Percentiles rank a stretch among this genome's conserved stretches.
phyloP scores from a whole-genome alignment of 2,888 invertebrate genomes.

The Oscheius sp. region DNA sequence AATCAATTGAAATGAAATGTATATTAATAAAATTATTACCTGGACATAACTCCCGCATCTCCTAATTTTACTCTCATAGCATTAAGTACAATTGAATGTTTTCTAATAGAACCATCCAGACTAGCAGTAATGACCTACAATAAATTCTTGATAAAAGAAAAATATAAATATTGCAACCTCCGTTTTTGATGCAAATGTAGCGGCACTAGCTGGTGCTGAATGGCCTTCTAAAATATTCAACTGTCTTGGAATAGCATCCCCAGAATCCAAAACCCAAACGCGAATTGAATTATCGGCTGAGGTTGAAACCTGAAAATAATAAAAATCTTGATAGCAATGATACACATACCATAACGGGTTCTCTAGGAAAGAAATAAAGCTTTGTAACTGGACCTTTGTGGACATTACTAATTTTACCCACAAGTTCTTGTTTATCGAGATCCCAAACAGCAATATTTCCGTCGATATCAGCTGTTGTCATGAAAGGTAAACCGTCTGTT shows the following conservation, averaged over 20 bases:
- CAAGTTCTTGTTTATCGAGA: conserved; percentile 80
- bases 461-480: conserved; percentile 63
- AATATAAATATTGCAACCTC: conserved; percentile 35
- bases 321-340: background rate
- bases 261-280: conserved; percentile 84
- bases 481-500: conserved; percentile 63
- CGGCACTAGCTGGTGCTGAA: conserved; percentile 71
- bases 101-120: conserved; percentile 65
- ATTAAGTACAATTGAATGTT: conserved; percentile 55
- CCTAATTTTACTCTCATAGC: conserved; percentile 65
- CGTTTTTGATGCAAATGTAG: conserved; percentile 42
- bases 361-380: conserved; percentile 85
- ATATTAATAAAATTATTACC: conserved; percentile 38
- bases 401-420: conserved; percentile 84
- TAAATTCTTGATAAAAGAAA: background rate
- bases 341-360: conserved; percentile 84
- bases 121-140: conserved; percentile 60
- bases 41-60: conserved; percentile 56
- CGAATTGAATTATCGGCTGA: conserved; percentile 71
- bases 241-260: conserved; percentile 81
- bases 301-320: conserved; percentile 57
- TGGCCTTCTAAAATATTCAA: conserved; percentile 74
- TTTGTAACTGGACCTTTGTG: conserved; percentile 85
- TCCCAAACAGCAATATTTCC: conserved; percentile 95
- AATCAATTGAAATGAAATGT: conserved; percentile 8